phyloP scores from a whole-genome alignment of 2,888 invertebrate species.

The Tenthredo livida region DNA sequence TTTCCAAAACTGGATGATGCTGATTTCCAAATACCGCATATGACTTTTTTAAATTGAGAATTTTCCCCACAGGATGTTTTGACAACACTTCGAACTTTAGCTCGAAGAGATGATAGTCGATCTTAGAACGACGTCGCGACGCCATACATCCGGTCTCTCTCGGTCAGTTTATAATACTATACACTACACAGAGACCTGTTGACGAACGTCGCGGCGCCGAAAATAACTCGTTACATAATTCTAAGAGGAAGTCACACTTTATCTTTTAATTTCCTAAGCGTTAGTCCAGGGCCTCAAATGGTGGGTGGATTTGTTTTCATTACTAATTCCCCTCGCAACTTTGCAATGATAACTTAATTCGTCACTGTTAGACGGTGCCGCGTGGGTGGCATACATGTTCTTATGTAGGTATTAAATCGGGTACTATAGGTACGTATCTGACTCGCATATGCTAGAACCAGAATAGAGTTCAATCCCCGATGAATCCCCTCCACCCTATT shows the following conservation, averaged over 20 bases:
- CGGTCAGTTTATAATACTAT: slow-evolving; percentile 22
- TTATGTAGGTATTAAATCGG: neutral
- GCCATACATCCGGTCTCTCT: slow-evolving; percentile 16
- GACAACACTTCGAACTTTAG: neutral
- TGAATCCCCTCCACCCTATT: neutral
- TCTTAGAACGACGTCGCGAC: slow-evolving; percentile 1
- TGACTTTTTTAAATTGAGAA: slow-evolving; percentile 4
- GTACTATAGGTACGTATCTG: neutral
- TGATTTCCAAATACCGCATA: neutral
- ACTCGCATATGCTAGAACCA: neutral
- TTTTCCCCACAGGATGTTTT: slow-evolving; percentile 5
- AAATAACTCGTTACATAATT: slow-evolving; percentile 40
- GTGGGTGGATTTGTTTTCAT: slow-evolving; percentile 41
- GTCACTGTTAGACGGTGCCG: slow-evolving; percentile 11
- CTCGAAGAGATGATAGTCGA: slow-evolving; percentile 3
- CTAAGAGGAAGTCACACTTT: slow-evolving; percentile 36
- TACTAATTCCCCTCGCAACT: slow-evolving; percentile 22
- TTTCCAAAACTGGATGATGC: neutral
- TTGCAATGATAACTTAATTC: slow-evolving; percentile 38
- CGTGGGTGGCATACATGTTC: slow-evolving; percentile 39
- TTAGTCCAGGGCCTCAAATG: slow-evolving; percentile 3
- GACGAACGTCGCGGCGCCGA: slow-evolving; percentile 30
- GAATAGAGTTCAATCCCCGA: neutral
- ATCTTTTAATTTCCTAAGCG: slow-evolving; percentile 28
- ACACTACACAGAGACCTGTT: neutral